Conservation (phyloP, 2,113 vertebrate genomes). For the Motacilla tschutschensis region DNA sequence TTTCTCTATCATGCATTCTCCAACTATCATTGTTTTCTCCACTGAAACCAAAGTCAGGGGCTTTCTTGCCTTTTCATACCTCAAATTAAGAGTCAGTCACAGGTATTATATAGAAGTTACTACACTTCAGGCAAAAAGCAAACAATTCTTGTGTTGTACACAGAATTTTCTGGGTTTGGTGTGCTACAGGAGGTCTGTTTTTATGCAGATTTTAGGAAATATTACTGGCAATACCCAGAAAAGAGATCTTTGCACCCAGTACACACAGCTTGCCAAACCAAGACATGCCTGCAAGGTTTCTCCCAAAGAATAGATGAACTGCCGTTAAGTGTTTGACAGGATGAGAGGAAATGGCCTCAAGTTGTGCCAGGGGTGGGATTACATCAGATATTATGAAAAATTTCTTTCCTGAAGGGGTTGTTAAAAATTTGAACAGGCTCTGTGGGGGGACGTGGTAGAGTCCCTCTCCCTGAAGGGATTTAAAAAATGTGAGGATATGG, state of each 20-base stretch:
- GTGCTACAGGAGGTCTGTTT: neutral
- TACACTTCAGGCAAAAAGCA: neutral
- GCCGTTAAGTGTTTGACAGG: neutral
- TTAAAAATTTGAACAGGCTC: neutral
- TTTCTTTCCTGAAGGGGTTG: neutral
- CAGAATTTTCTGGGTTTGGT: neutral
- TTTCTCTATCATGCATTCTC: neutral
- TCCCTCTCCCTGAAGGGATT: neutral
- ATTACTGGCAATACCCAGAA: neutral
- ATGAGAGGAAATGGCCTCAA: neutral
- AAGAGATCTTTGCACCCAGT: neutral
- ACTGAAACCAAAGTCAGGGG: neutral
- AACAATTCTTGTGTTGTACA: neutral
- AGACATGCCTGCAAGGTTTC: neutral
- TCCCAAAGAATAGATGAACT: neutral
- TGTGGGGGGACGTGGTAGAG: rapidly evolving
- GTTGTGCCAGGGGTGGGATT: neutral
- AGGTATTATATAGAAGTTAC: neutral
- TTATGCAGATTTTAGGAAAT: neutral
- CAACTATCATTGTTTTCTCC: neutral
- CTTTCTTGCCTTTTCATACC: neutral
- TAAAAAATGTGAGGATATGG: neutral
- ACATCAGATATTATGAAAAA: neutral
- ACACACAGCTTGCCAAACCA: neutral
- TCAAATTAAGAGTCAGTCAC: neutral